Base-by-base conservation (phyloP, 2,888 invertebrate species). In the Drosophila mulleri region DNA sequence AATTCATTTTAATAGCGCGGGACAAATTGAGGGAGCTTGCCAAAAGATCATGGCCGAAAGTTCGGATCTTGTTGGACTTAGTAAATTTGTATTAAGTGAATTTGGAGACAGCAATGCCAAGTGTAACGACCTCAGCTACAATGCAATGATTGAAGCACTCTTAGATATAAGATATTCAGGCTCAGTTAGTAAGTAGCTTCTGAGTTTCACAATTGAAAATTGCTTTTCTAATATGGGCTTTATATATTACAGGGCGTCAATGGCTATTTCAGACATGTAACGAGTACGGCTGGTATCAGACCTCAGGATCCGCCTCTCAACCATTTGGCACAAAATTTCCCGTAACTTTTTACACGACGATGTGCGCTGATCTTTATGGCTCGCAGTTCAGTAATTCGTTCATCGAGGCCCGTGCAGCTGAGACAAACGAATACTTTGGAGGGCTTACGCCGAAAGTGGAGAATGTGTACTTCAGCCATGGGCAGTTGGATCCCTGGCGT, bases 241-340 rank as follows among this genome's bases (percentile, higher is more conserved):
- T 23, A 8, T 20, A 3, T 26, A 52, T 57, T 50, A 1, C 58
- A 92, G 92, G 83, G 82, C 94, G 97, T 0, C 94, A 95, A 70
- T 97, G 97, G 97, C 94, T 94, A 0, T 97, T 96, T 91, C 97
- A 98, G 92, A 97, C 96, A 0, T 98, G 98, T 92, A 95, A 95
- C 58, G 97, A 98, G 93, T 97, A 95, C 92, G 98, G 97, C 58
- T 97, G 95, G 94, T 97, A 95, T 92, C 97, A 97, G 93, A 96
- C 96, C 2, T 95, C 97, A 0, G 94, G 93, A 69, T 94, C 95
- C 16, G 59, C 85, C 0, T 86, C 92, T 1, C 95, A 95, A 72
- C 95, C 96, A 0, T 95, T 95, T 8, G 92, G 93, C 20, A 85
- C 80, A 1, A 88, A 86, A 57, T 92, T 92, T 58, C 93, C 92